Base-by-base conservation (phyloP, 53 echinoderm and acorn worm genomes). In the Stichopus horrens region DNA sequence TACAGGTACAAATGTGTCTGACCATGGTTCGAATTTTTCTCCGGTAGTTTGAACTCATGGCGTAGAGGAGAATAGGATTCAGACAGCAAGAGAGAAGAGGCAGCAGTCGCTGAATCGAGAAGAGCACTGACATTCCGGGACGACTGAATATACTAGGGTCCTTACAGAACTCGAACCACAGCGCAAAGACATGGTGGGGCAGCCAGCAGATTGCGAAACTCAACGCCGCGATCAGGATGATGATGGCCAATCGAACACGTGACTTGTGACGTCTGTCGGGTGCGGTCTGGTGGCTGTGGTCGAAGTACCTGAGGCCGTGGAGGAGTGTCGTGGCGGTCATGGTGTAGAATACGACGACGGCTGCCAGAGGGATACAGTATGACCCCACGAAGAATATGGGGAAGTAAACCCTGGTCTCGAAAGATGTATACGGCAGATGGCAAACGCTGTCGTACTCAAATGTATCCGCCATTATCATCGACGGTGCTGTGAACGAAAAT, bases 21-120 rank as follows among this genome's bases (percentile, higher is more conserved):
- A 94, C 88, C 79, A 94, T 88, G 75, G 88, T 89, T 53, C 91
- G 86, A 57, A 97, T 90, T 65, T 97, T 94, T 18, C 94, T 91
- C 4, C 97, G 90, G 83, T 95, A 97, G 87, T 97, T 97, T 58
- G 95, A 95, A 73, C 97, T 97, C 97, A 97, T 97, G 51, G 93
- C 91, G 86, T 92, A 95, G 1, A 97, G 90, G 23, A 95, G 90
- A n/a, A 97, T 65, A 23, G 97, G 97, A 66, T 97, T 97, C 51
- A 97, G 88, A 79, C 97, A 92, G 23, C 93, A 92, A 23, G 93
- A 91, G 5, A 95, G 66, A 5, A 92, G 75, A 0, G 93, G 94
- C 63, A 94, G 75, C 4, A 97, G 84, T 55, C 92, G 93, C 56
- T 92, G 92, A 23, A 94, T 83, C 51, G 93, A 66, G 57, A 90